phyloP scores from a whole-genome alignment of 2,888 invertebrate species.

The Alsophila aescularia region DNA sequence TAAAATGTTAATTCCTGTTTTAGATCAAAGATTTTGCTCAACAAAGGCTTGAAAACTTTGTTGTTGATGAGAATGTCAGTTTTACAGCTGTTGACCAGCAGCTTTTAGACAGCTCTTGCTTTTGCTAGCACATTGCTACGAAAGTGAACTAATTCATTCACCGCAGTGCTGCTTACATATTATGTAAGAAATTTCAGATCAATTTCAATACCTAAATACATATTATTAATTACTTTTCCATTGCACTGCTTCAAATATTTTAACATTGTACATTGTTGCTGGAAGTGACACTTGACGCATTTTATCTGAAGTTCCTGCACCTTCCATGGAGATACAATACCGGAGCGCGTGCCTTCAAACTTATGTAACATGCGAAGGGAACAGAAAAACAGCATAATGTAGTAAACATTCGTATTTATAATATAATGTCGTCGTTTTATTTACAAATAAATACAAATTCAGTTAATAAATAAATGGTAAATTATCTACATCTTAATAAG shows the following conservation, averaged over 20 bases:
- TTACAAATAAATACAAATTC: conserved; percentile 85
- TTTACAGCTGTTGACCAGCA: no score
- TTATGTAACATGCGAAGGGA: conserved; percentile 30
- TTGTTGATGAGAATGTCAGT: no score
- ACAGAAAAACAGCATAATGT: conserved; percentile 79
- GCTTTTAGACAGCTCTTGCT: no score
- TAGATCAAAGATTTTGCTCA: no score
- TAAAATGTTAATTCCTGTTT: no score
- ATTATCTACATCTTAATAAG: conserved; percentile 85
- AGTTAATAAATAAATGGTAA: conserved; percentile 85
- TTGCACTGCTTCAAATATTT: conserved; percentile 5
- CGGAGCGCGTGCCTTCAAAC: background rate
- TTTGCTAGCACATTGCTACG: no score
- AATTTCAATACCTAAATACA: background rate
- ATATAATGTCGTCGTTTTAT: conserved; percentile 84
- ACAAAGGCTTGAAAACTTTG: no score
- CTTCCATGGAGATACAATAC: background rate
- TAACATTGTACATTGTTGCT: conserved; percentile 9
- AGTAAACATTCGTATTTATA: conserved; percentile 85
- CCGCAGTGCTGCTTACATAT: no score
- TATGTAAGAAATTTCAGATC: no score
- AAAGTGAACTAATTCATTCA: no score
- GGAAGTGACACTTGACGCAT: conserved; percentile 10
- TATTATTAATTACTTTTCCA: background rate
- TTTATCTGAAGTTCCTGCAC: conserved; percentile 5